Evolutionary conservation across 2,888 invertebrate genomes (phyloP), one percentile per base, ranked within the genome.

Genomic region (Clanis bilineata): DNA sequence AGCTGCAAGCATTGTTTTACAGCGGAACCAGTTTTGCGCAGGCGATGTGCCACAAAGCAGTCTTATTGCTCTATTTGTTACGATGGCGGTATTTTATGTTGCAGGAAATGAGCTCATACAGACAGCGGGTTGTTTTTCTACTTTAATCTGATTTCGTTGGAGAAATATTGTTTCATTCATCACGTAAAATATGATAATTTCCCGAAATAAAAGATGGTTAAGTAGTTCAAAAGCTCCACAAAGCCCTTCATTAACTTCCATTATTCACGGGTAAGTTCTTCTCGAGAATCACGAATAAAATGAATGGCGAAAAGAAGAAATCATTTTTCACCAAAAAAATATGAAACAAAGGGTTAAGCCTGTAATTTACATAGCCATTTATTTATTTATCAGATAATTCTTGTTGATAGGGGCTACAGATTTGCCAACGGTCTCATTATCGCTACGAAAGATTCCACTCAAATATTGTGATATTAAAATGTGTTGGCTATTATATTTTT

Each of bases 31-130:
- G 86, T 85, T 86, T 72, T 68, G 76, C 79, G 79, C 81, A 80
- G 74, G 77, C 76, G 77, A 80, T 79, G 77, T 75, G 77, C 79
- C 75, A 70, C 78, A 65, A 76, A 71, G 71, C 71, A 69, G 73
- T 70, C 78, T 80, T 79, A 82, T 80, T 83, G 82, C 85, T 82
- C 79, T 83, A 83, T 84, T 86, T 83, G 81, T 81, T 82, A 77
- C 80, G 73, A 80, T 77, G 77, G 73, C 74, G 72, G 76, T 77
- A 76, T 78, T 83, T 80, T 80, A 79, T 79, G 76, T 77, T 74
- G 75, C 80, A 82, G 82, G 80, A 83, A 84, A 84, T 83, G 79
- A 80, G 78, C 77, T 77, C 78, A 74, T 76, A 75, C 76, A 74
- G 78, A 74, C 76, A 71, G 72, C 69, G 72, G 73, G 73, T 73